Conservation (phyloP, 64 coral and sea anemone genomes). For the Montipora cactus region DNA sequence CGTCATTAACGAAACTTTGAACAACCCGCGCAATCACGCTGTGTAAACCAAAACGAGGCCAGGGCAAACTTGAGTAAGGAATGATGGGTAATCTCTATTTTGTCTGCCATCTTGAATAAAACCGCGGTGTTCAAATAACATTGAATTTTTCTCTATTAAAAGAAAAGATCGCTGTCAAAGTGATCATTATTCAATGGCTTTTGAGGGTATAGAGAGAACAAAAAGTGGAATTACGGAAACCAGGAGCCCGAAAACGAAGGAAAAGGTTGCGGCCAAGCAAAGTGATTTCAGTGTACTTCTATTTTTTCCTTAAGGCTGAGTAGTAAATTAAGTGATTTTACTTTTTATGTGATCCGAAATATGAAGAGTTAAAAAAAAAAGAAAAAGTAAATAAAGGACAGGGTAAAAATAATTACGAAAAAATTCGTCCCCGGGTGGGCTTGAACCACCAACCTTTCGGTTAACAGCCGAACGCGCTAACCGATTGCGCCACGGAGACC, state of each 20-base stretch:
- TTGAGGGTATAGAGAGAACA: not conserved
- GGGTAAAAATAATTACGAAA: not conserved
- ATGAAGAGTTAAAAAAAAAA: too few species aligned
- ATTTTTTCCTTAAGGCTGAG: too few species aligned
- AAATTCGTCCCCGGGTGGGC: constrained; percentile 51
- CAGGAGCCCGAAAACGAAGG: not conserved
- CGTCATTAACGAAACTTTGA: constrained; percentile 66
- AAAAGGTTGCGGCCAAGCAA: not conserved
- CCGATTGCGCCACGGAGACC: constrained; percentile 78
- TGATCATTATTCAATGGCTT: too few species aligned
- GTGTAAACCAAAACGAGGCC: constrained; percentile 46
- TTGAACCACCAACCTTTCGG: constrained; percentile 81
- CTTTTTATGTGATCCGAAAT: too few species aligned
- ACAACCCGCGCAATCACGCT: constrained; percentile 63
- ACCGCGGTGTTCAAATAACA: too few species aligned
- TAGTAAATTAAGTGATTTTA: too few species aligned
- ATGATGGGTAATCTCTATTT: constrained; percentile 6
- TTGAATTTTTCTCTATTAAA: too few species aligned
- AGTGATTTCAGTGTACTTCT: too few species aligned
- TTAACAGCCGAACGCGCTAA: constrained; percentile 82
- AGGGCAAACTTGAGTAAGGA: not conserved
- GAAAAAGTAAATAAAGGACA: too few species aligned
- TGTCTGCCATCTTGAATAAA: not conserved
- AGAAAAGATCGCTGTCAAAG: too few species aligned
- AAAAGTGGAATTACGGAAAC: not conserved